These are phyloP conservation scores for Hydrophis major DNA, from an alignment of 2,797 vertebrate species.

Conservation along the genomic window DNA sequence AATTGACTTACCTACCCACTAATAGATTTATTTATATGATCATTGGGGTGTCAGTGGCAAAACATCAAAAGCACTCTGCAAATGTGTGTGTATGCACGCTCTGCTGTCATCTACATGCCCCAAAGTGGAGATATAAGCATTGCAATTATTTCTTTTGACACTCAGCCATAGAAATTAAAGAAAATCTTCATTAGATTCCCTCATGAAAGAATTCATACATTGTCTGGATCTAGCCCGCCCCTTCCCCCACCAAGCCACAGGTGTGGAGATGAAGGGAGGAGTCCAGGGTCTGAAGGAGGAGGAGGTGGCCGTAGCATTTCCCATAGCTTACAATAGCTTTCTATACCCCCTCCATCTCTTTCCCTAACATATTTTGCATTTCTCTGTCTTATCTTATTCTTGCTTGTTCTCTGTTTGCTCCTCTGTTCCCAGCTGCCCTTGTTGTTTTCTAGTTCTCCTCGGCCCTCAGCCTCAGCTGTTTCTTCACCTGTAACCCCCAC, in stretches of 20 bases:
- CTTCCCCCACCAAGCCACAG: background rate
- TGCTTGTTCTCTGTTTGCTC: background rate
- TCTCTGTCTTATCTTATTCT: slow-evolving; percentile 29
- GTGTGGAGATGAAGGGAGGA: background rate
- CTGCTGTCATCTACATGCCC: background rate
- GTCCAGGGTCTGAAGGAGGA: background rate
- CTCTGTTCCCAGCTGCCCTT: slow-evolving; percentile 33
- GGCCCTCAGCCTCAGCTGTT: background rate
- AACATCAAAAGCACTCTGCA: background rate
- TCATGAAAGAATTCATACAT: background rate
- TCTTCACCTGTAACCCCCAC: slow-evolving; percentile 42
- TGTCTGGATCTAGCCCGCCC: background rate
- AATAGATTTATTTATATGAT: background rate
- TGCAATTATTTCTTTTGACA: background rate
- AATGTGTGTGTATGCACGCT: too few relatives aligned
- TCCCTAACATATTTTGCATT: slow-evolving; percentile 31
- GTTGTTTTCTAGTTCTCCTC: slow-evolving; percentile 10
- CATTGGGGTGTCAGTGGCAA: background rate
- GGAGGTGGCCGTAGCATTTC: background rate
- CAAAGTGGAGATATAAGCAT: background rate
- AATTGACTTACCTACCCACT: background rate
- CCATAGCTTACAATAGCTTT: background rate
- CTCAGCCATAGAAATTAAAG: background rate
- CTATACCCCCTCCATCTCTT: slow-evolving; percentile 16
- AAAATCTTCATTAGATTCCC: background rate